phyloP scores from a whole-genome alignment of 2,113 vertebrate species.

The Reinhardtius hippoglossoides region DNA sequence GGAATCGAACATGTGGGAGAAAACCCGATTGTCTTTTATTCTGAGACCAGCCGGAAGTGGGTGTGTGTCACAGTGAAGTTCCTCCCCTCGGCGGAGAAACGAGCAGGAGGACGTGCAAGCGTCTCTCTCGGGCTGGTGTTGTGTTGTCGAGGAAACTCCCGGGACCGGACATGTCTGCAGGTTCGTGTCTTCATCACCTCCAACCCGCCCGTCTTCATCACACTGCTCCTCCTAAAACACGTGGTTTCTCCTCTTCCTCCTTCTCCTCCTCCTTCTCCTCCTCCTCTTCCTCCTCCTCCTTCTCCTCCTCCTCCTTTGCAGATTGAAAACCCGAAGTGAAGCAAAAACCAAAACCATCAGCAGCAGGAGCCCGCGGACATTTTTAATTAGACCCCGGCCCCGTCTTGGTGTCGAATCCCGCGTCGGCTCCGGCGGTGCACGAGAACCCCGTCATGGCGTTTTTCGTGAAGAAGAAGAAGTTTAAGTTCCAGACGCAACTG shows the following conservation, averaged over 20 bases:
- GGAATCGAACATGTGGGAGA: no score
- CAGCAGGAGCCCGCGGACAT: background rate
- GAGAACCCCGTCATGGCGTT: constrained; percentile 87
- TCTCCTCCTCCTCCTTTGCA: background rate
- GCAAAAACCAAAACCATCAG: no score
- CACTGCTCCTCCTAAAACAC: background rate
- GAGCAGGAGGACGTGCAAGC: background rate
- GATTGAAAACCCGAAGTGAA: background rate
- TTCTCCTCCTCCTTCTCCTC: background rate
- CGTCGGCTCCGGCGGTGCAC: no score
- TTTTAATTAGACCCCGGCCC: background rate
- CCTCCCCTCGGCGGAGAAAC: background rate
- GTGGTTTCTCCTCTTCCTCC: background rate
- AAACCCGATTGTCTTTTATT: no score
- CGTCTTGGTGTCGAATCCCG: no score
- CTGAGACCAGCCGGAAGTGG: no score
- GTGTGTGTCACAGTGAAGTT: background rate
- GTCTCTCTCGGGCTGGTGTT: background rate
- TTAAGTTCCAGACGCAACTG: constrained; percentile 95
- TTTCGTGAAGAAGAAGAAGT: constrained; percentile 98
- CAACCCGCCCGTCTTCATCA: fast-evolving
- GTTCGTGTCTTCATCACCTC: background rate
- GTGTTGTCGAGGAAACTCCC: background rate
- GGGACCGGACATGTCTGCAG: constrained; percentile 31
- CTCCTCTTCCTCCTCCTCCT: background rate